phyloP scores from a whole-genome alignment of 2,888 invertebrate genomes.

The Dynastes tityus region DNA sequence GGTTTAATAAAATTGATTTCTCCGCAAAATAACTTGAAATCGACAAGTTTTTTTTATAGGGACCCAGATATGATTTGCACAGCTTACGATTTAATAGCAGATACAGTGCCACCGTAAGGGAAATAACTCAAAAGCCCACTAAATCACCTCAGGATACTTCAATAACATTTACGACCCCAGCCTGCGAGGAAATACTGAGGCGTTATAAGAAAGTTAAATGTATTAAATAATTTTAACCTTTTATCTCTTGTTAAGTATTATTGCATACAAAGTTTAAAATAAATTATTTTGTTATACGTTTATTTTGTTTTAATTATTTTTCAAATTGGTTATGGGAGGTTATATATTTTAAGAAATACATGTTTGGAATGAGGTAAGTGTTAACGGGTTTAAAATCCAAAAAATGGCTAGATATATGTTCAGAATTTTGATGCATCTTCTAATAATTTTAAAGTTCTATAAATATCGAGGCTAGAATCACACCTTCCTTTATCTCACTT shows the following conservation, averaged over 20 bases:
- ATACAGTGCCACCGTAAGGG: slow-evolving; percentile 74
- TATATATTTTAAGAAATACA: no score
- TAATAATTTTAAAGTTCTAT: no score
- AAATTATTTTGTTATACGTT: slow-evolving; percentile 46
- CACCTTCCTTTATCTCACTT: no score
- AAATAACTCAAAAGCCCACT: slow-evolving; percentile 61
- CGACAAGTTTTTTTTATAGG: slow-evolving; percentile 67
- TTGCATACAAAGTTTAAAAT: slow-evolving; percentile 47
- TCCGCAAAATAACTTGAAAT: neutral
- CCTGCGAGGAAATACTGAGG: slow-evolving; percentile 67
- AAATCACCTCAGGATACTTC: slow-evolving; percentile 70
- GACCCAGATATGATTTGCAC: slow-evolving; percentile 73
- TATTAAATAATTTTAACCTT: slow-evolving; percentile 48
- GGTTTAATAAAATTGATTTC: slow-evolving; percentile 65
- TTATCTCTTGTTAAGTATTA: slow-evolving; percentile 46
- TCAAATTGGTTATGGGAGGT: neutral
- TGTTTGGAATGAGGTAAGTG: no score
- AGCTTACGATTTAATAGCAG: slow-evolving; percentile 75
- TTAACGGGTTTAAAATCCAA: no score
- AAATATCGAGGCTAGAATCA: no score
- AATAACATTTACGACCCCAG: slow-evolving; percentile 72
- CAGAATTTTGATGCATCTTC: no score
- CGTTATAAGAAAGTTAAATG: slow-evolving; percentile 57
- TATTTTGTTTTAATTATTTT: neutral
- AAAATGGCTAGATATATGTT: no score